These are phyloP conservation scores for Cheilosia soror DNA, from an alignment of 2,888 invertebrate genomes.

Conservation along the genomic window DNA sequence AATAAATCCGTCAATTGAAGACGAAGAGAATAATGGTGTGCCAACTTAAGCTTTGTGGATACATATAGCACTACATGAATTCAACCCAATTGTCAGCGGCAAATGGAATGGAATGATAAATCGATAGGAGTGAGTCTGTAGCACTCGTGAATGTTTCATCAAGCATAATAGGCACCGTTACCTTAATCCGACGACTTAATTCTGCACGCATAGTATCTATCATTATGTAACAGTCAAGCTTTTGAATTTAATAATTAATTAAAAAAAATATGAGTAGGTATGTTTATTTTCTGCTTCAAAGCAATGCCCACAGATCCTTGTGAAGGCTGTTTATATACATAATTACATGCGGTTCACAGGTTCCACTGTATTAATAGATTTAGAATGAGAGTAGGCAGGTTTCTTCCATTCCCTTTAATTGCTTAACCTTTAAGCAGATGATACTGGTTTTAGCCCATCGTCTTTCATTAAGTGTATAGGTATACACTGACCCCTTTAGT, in stretches of 20 bases:
- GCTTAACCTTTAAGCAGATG: neutral
- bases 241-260: neutral
- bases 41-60: neutral
- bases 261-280: neutral
- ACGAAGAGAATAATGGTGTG: neutral
- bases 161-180: conserved; percentile 31
- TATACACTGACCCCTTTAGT: neutral
- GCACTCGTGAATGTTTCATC: conserved; percentile 46
- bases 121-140: conserved; percentile 24
- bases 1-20: too few relatives aligned
- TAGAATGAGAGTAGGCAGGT: too few relatives aligned
- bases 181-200: conserved; percentile 13
- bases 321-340: conserved; percentile 13
- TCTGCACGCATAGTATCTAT: neutral
- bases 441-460: neutral
- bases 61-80: neutral
- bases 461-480: too few relatives aligned
- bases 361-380: neutral
- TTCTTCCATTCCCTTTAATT: neutral
- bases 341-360: neutral
- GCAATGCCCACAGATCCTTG: neutral
- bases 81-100: neutral
- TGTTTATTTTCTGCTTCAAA: neutral
- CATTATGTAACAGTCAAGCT: neutral
- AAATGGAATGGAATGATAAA: conserved; percentile 23